Conservation (phyloP, 2,797 vertebrate genomes). For the Smutsia temminckii region DNA sequence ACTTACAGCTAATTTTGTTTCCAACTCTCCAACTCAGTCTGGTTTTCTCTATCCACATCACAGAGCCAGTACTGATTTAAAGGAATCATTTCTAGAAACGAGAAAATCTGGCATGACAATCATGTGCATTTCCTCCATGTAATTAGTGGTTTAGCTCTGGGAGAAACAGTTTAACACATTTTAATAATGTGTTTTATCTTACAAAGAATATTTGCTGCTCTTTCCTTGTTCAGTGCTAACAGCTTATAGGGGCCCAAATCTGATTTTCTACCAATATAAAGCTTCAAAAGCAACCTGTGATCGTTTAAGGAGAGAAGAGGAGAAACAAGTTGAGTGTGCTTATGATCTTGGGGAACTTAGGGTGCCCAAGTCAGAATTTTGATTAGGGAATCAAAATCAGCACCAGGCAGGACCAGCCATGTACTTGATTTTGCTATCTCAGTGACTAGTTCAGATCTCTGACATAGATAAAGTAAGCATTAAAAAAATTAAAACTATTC, state of each 20-base stretch:
- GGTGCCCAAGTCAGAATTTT: background rate
- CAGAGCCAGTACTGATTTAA: background rate
- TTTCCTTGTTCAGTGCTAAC: background rate
- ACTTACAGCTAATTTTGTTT: background rate
- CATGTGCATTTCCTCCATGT: background rate
- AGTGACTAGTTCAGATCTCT: background rate
- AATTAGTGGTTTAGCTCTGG: background rate
- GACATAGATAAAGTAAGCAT: background rate
- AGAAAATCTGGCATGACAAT: conserved; percentile 19
- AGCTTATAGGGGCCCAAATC: background rate
- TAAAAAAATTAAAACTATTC: background rate
- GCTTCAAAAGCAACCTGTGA: background rate
- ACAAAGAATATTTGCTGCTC: background rate
- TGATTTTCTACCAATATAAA: background rate
- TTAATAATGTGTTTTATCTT: conserved; percentile 3
- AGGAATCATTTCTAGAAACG: conserved; percentile 59
- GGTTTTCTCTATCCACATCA: background rate
- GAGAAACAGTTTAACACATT: conserved; percentile 38
- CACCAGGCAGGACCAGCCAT: background rate
- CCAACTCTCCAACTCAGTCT: background rate
- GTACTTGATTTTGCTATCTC: background rate
- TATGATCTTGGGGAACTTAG: background rate
- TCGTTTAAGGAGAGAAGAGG: background rate
- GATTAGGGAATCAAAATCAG: background rate
- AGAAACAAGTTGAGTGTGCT: background rate